Evolutionary conservation across 2,888 invertebrate species (phyloP).

Genomic region (Ornithoptera priamus): DNA sequence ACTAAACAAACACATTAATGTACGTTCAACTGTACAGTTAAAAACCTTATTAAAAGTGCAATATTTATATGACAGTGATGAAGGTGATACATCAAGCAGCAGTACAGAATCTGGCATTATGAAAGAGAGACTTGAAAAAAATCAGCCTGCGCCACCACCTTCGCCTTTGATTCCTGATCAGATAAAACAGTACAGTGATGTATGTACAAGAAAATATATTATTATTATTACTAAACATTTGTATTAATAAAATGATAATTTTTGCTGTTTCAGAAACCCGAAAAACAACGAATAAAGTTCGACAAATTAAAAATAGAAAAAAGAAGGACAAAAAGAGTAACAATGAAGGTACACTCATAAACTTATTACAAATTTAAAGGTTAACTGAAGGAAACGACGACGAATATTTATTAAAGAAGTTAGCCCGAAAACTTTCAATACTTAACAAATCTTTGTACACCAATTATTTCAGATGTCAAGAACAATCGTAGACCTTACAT

Average conservation of each 20-base stretch:
- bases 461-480: constrained; percentile 71
- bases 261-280: constrained; percentile 54
- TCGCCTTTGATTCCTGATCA: constrained; percentile 82
- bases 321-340: constrained; percentile 76
- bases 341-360: constrained; percentile 72
- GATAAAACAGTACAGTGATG: constrained; percentile 53
- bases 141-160: constrained; percentile 83
- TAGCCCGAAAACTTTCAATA: no score
- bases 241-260: neutral
- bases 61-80: constrained; percentile 80
- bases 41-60: neutral
- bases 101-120: constrained; percentile 82
- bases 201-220: constrained; percentile 36
- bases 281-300: constrained; percentile 59
- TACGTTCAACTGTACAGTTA: neutral
- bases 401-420: no score
- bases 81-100: constrained; percentile 88
- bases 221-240: neutral
- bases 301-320: constrained; percentile 72
- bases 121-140: constrained; percentile 76
- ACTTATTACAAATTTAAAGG: neutral
- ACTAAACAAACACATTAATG: neutral
- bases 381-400: no score
- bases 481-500: constrained; percentile 81
- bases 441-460: neutral